A percentile compares a stretch with the other conserved stretches of the same genome.
These are phyloP conservation scores for Cremastinae sp. DNA, from an alignment of 2,888 invertebrate species.

Conservation along the genomic window DNA sequence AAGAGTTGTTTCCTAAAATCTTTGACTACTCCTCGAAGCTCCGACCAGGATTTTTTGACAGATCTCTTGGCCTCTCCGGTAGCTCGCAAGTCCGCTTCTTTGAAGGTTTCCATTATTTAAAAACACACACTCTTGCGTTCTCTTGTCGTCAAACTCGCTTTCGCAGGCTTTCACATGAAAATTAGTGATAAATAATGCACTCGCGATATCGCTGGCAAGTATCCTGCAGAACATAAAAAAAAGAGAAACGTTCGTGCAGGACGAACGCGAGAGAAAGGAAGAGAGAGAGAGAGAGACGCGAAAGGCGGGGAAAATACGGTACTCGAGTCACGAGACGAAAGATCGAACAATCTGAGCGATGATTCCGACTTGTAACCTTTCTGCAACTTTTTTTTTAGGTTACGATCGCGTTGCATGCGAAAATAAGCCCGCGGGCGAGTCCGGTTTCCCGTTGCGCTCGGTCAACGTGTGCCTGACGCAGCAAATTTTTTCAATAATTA, in stretches of 20 bases:
- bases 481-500: slow-evolving; percentile 42
- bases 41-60: slow-evolving; percentile 86
- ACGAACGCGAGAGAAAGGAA: background rate
- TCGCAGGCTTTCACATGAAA: slow-evolving; percentile 16
- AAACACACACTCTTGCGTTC: slow-evolving; percentile 20
- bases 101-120: slow-evolving; percentile 68
- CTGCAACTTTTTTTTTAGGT: slow-evolving; percentile 43
- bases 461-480: slow-evolving; percentile 34
- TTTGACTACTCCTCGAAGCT: slow-evolving; percentile 89
- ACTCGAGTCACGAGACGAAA: background rate
- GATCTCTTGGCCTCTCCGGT: slow-evolving; percentile 52
- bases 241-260: background rate
- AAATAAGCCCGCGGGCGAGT: slow-evolving; percentile 20
- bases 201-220: background rate
- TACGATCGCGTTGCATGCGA: slow-evolving; percentile 36
- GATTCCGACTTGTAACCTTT: background rate
- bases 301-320: background rate
- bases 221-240: background rate
- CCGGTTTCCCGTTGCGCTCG: background rate
- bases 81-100: slow-evolving; percentile 61
- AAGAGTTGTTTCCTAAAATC: slow-evolving; percentile 90
- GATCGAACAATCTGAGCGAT: background rate
- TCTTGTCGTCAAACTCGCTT: slow-evolving; percentile 13
- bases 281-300: background rate
- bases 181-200: slow-evolving; percentile 24